A percentile compares a stretch with the other conserved stretches of the same genome.
Evolutionary conservation across 2,888 invertebrate genomes (phyloP).

Genomic region (Schizotus pectinicornis): DNA sequence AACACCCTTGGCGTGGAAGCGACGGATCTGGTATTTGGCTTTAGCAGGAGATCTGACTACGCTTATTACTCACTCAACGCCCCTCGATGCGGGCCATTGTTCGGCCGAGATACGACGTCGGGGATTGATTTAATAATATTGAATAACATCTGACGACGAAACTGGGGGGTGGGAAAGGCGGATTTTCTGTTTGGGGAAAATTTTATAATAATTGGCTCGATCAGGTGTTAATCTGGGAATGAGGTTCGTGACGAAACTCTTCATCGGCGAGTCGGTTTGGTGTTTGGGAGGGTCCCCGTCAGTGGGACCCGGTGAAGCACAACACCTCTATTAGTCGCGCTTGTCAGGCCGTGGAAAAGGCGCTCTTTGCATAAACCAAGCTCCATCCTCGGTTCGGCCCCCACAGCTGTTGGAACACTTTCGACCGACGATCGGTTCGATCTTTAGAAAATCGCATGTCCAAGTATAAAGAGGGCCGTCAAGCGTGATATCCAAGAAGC

Average conservation of each 20-base stretch:
- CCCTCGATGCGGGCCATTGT: slow-evolving; percentile 12
- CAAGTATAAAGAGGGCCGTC: slow-evolving; percentile 23
- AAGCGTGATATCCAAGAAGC: slow-evolving; percentile 33
- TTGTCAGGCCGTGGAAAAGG: slow-evolving; percentile 24
- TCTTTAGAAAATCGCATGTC: slow-evolving; percentile 28
- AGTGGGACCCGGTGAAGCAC: slow-evolving; percentile 15
- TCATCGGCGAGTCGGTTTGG: slow-evolving; percentile 4
- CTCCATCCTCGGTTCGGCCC: neutral
- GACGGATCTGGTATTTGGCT: slow-evolving; percentile 15
- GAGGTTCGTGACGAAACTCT: slow-evolving; percentile 15
- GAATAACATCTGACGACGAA: neutral
- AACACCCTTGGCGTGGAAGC: slow-evolving; percentile 15
- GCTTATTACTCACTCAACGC: slow-evolving; percentile 36
- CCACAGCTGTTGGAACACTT: slow-evolving; percentile 2
- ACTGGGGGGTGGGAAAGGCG: neutral
- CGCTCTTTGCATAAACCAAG: slow-evolving; percentile 22
- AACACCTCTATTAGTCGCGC: slow-evolving; percentile 24
- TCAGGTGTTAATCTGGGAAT: slow-evolving; percentile 24
- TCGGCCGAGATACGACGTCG: neutral
- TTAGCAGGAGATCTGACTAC: slow-evolving; percentile 28
- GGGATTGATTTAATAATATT: slow-evolving; percentile 12
- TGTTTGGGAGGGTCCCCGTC: neutral
- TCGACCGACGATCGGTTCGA: slow-evolving; percentile 11
- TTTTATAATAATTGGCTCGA: slow-evolving; percentile 4
- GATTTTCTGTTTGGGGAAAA: neutral